Evolutionary conservation across 1,140 invertebrate genomes (phyloP).

Genomic region (Leptinotarsa texana): DNA sequence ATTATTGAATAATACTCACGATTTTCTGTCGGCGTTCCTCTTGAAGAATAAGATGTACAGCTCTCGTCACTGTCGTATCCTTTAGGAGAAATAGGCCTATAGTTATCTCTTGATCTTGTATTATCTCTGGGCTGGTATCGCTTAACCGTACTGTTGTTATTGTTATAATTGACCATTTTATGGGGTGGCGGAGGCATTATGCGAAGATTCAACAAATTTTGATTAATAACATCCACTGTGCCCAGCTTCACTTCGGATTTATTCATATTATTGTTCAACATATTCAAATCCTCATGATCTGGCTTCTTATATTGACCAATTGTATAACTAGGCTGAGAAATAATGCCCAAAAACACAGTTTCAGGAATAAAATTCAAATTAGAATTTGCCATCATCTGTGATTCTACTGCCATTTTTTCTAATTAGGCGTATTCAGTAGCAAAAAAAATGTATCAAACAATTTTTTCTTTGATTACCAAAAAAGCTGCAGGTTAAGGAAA

Average conservation of each 20-base stretch:
- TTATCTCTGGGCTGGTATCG: conserved; percentile 27
- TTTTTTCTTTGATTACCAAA: conserved; percentile 20
- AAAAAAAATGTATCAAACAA: conserved; percentile 15
- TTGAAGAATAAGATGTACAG: conserved; percentile 31
- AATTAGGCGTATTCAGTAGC: not conserved
- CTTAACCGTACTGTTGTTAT: conserved; percentile 28
- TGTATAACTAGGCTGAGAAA: conserved; percentile 11
- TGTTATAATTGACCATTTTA: conserved; percentile 32
- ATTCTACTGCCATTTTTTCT: conserved; percentile 19
- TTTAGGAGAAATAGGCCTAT: conserved; percentile 27
- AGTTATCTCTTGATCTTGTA: conserved; percentile 19
- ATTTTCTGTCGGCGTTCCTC: conserved; percentile 20
- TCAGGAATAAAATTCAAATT: conserved; percentile 18
- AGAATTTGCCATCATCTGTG: conserved; percentile 23
- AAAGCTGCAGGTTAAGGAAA: conserved; percentile 17
- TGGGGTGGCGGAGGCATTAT: conserved; percentile 25
- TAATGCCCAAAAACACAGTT: conserved; percentile 13
- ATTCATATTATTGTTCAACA: conserved; percentile 27
- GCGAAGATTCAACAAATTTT: conserved; percentile 24
- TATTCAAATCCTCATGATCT: conserved; percentile 18
- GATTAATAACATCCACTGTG: conserved; percentile 18
- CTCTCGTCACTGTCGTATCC: conserved; percentile 39
- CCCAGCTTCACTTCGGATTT: conserved; percentile 8
- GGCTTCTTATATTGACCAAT: conserved; percentile 20
- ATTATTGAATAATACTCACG: not conserved